Evolutionary conservation across 92 coral and sea anemone species (phyloP), one percentile per base, ranked within the genome.

Genomic region (Micromussa lordhowensis): DNA sequence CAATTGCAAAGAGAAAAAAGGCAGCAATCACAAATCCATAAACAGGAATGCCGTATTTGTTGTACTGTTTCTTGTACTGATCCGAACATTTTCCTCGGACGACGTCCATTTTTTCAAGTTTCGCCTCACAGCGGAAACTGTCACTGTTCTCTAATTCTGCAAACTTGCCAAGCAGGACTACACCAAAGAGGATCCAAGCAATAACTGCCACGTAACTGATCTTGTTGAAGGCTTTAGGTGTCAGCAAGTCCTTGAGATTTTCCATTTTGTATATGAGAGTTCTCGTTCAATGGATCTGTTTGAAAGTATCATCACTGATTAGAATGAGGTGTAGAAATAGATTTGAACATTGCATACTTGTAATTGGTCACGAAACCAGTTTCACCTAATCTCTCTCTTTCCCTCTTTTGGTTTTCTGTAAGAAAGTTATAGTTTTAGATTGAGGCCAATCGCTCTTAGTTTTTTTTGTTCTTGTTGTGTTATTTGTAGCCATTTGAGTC

Each of bases 1-100:
- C 40, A 26, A 40, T 31, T 26, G 29, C 59, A 57, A 49, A 51
- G 19, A 44, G 5, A 21, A 22, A 8, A 30, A 73, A 70, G 34
- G 73, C 73, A 34, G 49, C 14, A 10, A 84, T 84, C 24, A 73
- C 80, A n/a, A 84, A 84, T 29, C 34, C 80, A 49, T 24, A 72
- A 21, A 72, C 44, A 48, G 88, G 82, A 53, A 79, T 7, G 51
- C 61, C 21, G 8, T 1, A 18, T 18, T 73, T 73, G 79, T 44
- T 51, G 48, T 64, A 69, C 0, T 35, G 54, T 11, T 22, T 22
- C 17, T 70, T 34, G 64, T 68, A 83, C 36, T 70, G 11, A 21
- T 64, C 66, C n/a, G 28, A 70, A 38, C 87, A 83, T 34, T 29
- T 38, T 18, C 21, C 88, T 49, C 24, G 63, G 3, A 29, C n/a